These are phyloP conservation scores for Sinocyclocheilus grahami DNA, from an alignment of 2,113 vertebrate species.

Conservation along the genomic window DNA sequence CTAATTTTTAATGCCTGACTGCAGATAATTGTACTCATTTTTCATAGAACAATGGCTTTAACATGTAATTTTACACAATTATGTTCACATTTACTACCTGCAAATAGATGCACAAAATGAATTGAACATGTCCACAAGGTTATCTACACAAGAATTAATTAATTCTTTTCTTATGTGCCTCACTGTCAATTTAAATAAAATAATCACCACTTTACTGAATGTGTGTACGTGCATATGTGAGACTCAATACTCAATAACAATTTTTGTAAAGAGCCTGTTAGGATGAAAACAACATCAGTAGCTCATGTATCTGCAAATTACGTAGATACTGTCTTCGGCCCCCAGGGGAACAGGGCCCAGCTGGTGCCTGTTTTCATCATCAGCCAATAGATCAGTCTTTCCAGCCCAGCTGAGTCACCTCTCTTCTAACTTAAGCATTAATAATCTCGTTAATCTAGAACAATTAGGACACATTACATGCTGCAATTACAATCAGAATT, in stretches of 20 bases:
- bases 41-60: slow-evolving; percentile 10
- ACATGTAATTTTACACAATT: not conserved
- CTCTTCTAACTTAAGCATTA: slow-evolving; percentile 69
- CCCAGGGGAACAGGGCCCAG: slow-evolving; percentile 73
- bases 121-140: not conserved
- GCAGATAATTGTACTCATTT: slow-evolving; percentile 12
- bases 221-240: slow-evolving; percentile 5
- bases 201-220: slow-evolving; percentile 62
- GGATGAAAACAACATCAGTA: slow-evolving; percentile 77
- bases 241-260: slow-evolving; percentile 73
- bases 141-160: not conserved
- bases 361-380: slow-evolving; percentile 81
- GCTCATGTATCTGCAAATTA: slow-evolving; percentile 78
- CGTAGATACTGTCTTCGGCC: slow-evolving; percentile 69
- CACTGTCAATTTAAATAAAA: slow-evolving; percentile 38
- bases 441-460: slow-evolving; percentile 55
- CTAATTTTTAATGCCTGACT: not conserved
- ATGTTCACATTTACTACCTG: not conserved
- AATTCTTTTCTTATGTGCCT: not conserved
- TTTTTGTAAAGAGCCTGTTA: slow-evolving; percentile 75
- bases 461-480: slow-evolving; percentile 72
- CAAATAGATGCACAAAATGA: not conserved
- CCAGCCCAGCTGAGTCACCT: slow-evolving; percentile 68
- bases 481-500: slow-evolving; percentile 61
- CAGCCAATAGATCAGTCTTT: slow-evolving; percentile 75